Evolutionary conservation across 2,113 vertebrate genomes (phyloP).

Genomic region (Shinisaurus crocodilurus): DNA sequence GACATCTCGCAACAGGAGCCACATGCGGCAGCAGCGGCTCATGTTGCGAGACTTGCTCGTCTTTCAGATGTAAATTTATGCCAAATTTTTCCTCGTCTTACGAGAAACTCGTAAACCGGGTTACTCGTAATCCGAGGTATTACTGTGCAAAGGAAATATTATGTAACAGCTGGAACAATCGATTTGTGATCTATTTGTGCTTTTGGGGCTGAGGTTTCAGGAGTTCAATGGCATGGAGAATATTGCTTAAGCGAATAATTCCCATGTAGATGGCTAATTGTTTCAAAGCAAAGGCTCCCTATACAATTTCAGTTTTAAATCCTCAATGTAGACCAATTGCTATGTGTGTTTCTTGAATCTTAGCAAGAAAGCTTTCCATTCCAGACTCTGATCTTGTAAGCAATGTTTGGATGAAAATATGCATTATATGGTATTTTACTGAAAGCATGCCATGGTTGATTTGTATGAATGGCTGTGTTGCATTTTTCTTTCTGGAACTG

Average conservation of each 20-base stretch:
- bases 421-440: conserved; percentile 71
- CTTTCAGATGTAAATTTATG: too few relatives aligned
- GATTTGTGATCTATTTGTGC: conserved; percentile 46
- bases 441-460: conserved; percentile 68
- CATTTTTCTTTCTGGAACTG: conserved; percentile 68
- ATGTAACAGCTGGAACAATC: conserved; percentile 1
- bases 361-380: conserved; percentile 61
- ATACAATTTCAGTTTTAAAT: conserved; percentile 71
- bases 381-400: conserved; percentile 65
- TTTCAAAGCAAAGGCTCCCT: conserved; percentile 66
- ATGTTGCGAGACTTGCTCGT: too few relatives aligned
- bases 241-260: conserved; percentile 64
- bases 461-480: conserved; percentile 74
- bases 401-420: conserved; percentile 62
- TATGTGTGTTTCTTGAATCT: conserved; percentile 50
- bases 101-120: too few relatives aligned
- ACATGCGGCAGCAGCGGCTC: too few relatives aligned
- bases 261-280: conserved; percentile 69
- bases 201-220: conserved; percentile 71
- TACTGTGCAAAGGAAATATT: too few relatives aligned
- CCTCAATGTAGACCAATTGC: conserved; percentile 59
- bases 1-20: too few relatives aligned
- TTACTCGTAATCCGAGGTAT: too few relatives aligned
- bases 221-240: conserved; percentile 57
- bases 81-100: too few relatives aligned